Evolutionary conservation across 2,888 invertebrate species (phyloP).

Genomic region (Raillietiella orientalis): DNA sequence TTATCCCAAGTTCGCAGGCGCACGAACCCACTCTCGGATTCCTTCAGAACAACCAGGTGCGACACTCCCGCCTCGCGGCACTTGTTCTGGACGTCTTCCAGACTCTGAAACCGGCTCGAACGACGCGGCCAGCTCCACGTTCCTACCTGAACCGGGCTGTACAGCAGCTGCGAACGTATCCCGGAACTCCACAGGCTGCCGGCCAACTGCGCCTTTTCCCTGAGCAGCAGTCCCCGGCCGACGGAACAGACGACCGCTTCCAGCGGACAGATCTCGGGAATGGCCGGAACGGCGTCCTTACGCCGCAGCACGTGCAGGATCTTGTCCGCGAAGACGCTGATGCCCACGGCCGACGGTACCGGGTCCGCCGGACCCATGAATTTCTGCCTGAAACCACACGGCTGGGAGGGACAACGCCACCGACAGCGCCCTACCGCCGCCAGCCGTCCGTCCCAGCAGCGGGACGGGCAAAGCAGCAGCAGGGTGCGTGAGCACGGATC

Average conservation of each 20-base stretch:
- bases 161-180: slow-evolving; percentile 25
- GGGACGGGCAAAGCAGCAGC: no score
- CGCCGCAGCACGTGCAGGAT: slow-evolving; percentile 23
- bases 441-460: no score
- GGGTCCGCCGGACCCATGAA: no score
- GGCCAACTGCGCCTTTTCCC: slow-evolving; percentile 20
- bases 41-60: slow-evolving; percentile 27
- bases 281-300: slow-evolving; percentile 16
- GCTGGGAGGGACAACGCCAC: slow-evolving; percentile 3
- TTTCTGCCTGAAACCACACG: no score
- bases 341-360: slow-evolving; percentile 32
- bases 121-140: no score
- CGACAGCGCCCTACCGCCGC: slow-evolving; percentile 1
- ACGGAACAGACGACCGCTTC: slow-evolving; percentile 33
- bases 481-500: no score
- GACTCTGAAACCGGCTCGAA: no score
- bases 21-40: slow-evolving; percentile 20
- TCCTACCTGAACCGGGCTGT: slow-evolving; percentile 16
- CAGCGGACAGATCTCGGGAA: slow-evolving; percentile 16
- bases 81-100: slow-evolving; percentile 29
- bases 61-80: slow-evolving; percentile 23
- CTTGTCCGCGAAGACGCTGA: slow-evolving; percentile 52
- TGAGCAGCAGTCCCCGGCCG: slow-evolving; percentile 16
- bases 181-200: slow-evolving; percentile 36
- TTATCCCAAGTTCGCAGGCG: slow-evolving; percentile 25